Evolutionary conservation across 2,113 vertebrate genomes (phyloP), one percentile per base, ranked within the genome.

Genomic region (Anhinga anhinga): DNA sequence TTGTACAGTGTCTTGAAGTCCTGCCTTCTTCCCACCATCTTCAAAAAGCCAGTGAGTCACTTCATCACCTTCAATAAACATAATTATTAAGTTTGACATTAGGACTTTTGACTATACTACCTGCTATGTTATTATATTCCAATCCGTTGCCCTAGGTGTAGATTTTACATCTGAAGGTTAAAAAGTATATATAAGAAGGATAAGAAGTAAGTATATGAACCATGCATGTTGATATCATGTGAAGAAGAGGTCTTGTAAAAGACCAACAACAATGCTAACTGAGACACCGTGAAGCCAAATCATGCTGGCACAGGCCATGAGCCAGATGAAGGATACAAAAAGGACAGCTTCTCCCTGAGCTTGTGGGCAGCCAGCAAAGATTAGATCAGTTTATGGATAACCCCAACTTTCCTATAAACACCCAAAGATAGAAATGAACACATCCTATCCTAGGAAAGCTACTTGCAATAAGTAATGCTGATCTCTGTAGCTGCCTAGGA

Each of bases 161-260:
- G 47, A 53, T 65, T 91, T 94, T 82, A 61, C 56, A 96, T 9
- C 44, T 52, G 40, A 88, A 50, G 61, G 77, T 45, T 52, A 70
- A 40, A 66, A 78, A 0, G 0, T 0, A 15, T 45, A 65, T 6
- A 25, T 10, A 70, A 76, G 40, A 73, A 79, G 15, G 27, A 10
- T 15, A 66, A 58, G 38, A 80, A 76, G 11, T 25, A 56, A 66
- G 34, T 30, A 16, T 9, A 34, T 3, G 26, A 84, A 44, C 19
- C 40, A 17, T 6, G 13, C 55, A 34, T 0, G 1, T 11, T 3
- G 10, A 50, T 38, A 29, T 29, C 52, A 53, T 8, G 4, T 0
- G 0, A 79, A 2, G 34, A 69, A 16, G 13, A 63, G 42, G 62
- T 42, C 13, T 50, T 44, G 44, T 50, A 62, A 45, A 62, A 85